These are phyloP conservation scores for Cossypha heuglini DNA, from an alignment of 2,797 vertebrate genomes.

Conservation along the genomic window DNA sequence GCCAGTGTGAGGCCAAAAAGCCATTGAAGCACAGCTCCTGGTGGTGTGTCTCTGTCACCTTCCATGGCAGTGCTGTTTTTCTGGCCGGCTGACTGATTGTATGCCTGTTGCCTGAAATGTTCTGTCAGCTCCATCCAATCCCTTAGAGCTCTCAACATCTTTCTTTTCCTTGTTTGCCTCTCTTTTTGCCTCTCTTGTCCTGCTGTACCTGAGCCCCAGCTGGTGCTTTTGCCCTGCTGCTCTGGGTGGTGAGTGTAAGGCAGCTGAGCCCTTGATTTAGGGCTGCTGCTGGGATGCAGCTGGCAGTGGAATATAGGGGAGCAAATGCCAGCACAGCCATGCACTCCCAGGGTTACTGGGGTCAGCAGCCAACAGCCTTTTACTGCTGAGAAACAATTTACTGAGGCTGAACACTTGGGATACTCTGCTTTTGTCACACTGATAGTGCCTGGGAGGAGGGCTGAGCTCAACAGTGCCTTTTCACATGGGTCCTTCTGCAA, in stretches of 20 bases:
- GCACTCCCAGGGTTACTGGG: fast-evolving
- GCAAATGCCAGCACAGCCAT: neutral
- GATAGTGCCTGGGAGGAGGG: neutral
- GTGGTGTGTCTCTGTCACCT: neutral
- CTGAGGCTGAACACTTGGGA: neutral
- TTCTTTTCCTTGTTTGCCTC: neutral
- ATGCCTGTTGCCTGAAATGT: neutral
- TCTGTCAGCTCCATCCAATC: fast-evolving
- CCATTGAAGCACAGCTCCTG: neutral
- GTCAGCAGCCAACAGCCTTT: neutral
- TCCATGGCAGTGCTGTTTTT: fast-evolving
- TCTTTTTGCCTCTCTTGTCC: neutral
- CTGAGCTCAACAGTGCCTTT: neutral
- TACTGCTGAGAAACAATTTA: neutral
- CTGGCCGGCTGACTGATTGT: neutral
- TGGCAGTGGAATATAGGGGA: neutral
- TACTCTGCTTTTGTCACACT: neutral
- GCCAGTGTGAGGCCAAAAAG: neutral
- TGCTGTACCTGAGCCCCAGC: fast-evolving
- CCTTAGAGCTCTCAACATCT: neutral
- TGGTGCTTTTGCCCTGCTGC: fast-evolving
- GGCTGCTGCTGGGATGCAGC: neutral
- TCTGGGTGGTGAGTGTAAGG: fast-evolving
- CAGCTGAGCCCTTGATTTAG: neutral
- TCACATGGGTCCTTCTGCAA: neutral